These are phyloP conservation scores for Chironomus riparius DNA, from an alignment of 2,888 invertebrate species.

Conservation along the genomic window DNA sequence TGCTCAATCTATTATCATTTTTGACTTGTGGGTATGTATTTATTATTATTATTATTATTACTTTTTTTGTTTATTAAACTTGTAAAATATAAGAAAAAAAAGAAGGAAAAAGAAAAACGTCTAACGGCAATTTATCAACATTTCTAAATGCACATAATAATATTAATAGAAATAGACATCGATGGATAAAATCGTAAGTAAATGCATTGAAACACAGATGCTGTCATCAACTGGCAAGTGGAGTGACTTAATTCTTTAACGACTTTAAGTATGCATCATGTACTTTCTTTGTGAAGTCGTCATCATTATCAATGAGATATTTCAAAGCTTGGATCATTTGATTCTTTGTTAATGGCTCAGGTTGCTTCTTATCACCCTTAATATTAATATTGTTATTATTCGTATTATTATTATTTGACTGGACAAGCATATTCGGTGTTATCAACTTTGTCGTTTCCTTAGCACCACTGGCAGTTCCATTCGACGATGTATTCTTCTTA, in stretches of 20 bases:
- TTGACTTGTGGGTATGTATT: too few species aligned
- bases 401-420: not conserved
- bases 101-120: too few species aligned
- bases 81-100: too few species aligned
- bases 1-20: too few species aligned
- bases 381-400: not conserved
- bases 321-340: conserved; percentile 84
- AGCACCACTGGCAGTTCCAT: not conserved
- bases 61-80: too few species aligned
- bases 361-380: conserved; percentile 31
- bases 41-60: too few species aligned
- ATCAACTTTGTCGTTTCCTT: conserved; percentile 3
- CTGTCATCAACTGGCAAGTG: not conserved
- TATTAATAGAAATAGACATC: not conserved
- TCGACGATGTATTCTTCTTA: not conserved
- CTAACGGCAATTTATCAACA: too few species aligned
- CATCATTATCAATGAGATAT: conserved; percentile 77
- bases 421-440: not conserved
- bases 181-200: not conserved
- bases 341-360: conserved; percentile 75
- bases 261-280: conserved; percentile 90
- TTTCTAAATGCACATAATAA: too few species aligned
- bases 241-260: conserved; percentile 41
- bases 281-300: conserved; percentile 77
- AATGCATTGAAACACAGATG: not conserved